phyloP scores from a whole-genome alignment of 2,888 invertebrate species.

The Diadegma fenestrale region DNA sequence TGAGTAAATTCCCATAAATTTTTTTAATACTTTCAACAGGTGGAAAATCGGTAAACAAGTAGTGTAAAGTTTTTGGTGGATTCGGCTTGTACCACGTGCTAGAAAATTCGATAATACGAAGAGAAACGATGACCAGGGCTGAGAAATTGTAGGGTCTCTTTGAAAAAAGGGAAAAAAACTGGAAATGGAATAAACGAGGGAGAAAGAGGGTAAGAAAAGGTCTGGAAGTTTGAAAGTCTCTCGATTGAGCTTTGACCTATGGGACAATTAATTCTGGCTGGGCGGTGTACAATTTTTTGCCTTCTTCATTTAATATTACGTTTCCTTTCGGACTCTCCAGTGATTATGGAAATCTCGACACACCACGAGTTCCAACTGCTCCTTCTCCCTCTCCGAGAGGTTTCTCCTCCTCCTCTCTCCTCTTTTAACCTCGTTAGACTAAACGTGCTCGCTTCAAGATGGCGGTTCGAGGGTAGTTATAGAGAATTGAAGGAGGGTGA shows the following conservation, averaged over 20 bases:
- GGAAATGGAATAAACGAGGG: neutral
- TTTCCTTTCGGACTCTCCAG: slow-evolving; percentile 47
- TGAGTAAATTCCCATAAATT: neutral
- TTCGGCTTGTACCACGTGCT: neutral
- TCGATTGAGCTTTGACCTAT: slow-evolving; percentile 34
- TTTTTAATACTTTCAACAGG: neutral
- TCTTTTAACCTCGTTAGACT: slow-evolving; percentile 65
- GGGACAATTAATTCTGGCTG: slow-evolving; percentile 59
- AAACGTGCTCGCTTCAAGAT: slow-evolving; percentile 58
- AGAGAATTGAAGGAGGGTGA: slow-evolving; percentile 18
- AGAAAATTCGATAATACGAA: slow-evolving; percentile 13
- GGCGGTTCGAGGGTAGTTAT: slow-evolving; percentile 52
- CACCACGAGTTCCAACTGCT: slow-evolving; percentile 19
- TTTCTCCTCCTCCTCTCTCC: slow-evolving; percentile 7
- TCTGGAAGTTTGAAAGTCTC: slow-evolving; percentile 16
- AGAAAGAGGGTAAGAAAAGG: slow-evolving; percentile 13
- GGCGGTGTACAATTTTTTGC: slow-evolving; percentile 28
- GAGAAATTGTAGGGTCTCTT: neutral
- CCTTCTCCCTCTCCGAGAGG: neutral
- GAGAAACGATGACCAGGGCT: neutral
- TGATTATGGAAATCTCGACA: slow-evolving; percentile 66
- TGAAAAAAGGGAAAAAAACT: neutral
- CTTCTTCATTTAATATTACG: slow-evolving; percentile 34
- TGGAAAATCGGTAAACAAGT: neutral
- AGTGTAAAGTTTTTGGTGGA: neutral